phyloP scores from a whole-genome alignment of 2,113 vertebrate genomes.

The Oostethus manadensis region DNA sequence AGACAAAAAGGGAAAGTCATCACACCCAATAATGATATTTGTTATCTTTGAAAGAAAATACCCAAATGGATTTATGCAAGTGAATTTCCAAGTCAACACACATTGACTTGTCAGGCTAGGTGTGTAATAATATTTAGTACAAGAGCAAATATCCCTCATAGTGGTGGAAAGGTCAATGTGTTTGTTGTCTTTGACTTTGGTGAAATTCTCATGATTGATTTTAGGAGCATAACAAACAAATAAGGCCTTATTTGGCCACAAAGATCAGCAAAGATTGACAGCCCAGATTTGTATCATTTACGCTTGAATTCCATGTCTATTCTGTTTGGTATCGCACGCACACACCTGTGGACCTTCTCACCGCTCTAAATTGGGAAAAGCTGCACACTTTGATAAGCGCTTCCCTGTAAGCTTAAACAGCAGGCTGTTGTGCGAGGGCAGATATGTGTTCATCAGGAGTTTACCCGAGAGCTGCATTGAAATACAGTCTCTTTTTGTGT shows the following conservation, averaged over 20 bases:
- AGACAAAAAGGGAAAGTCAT: too few species aligned
- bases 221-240: conserved; percentile 47
- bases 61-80: not conserved
- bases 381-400: conserved; percentile 58
- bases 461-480: conserved; percentile 65
- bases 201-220: conserved; percentile 43
- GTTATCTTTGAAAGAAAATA: not conserved
- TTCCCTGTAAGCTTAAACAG: conserved; percentile 58
- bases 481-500: conserved; percentile 52
- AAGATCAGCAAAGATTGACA: conserved; percentile 50
- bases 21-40: not conserved
- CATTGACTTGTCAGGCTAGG: conserved; percentile 33
- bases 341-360: conserved; percentile 56
- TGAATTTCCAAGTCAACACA: not conserved
- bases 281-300: conserved; percentile 56
- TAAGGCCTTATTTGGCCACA: conserved; percentile 28
- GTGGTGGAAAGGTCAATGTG: conserved; percentile 24
- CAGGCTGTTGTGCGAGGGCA: conserved; percentile 37
- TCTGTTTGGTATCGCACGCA: conserved; percentile 41
- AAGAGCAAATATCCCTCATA: conserved; percentile 21
- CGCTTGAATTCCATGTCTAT: conserved; percentile 58
- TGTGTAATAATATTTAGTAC: conserved; percentile 26
- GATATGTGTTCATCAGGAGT: conserved; percentile 59
- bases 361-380: conserved; percentile 39
- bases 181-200: conserved; percentile 32